Conservation (phyloP, 2,888 invertebrate species). For the Bombylius discolor region DNA sequence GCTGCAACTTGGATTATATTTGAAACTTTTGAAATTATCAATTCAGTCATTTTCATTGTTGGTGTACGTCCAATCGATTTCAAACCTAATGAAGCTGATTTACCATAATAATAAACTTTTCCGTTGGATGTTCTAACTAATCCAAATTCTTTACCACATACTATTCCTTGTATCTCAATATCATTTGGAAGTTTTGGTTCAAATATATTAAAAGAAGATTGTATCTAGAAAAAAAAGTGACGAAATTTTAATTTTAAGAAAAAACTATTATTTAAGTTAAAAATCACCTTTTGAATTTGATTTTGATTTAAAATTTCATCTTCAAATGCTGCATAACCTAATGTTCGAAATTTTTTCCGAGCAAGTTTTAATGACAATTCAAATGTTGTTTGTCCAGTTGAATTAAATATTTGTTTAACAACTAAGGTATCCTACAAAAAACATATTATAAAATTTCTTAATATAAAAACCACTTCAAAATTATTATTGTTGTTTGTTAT, state of each 20-base stretch:
- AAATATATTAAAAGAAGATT: constrained; percentile 42
- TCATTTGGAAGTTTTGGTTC: constrained; percentile 51
- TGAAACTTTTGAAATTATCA: constrained; percentile 56
- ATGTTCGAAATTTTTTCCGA: constrained; percentile 62
- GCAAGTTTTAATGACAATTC: constrained; percentile 65
- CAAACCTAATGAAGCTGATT: constrained; percentile 72
- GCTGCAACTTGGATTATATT: constrained; percentile 67
- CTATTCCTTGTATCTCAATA: constrained; percentile 64
- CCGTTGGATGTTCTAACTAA: constrained; percentile 72
- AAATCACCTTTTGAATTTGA: constrained; percentile 29
- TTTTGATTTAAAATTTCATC: constrained; percentile 44
- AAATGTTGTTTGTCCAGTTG: constrained; percentile 28
- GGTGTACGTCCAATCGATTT: constrained; percentile 43
- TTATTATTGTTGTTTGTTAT: not conserved
- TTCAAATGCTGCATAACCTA: constrained; percentile 59
- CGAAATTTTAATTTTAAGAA: not conserved
- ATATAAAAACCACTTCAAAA: too few relatives aligned
- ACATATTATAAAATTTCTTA: not conserved
- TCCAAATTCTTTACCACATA: constrained; percentile 83
- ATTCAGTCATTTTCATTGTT: constrained; percentile 38
- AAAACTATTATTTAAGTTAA: not conserved
- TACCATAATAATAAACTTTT: constrained; percentile 80
- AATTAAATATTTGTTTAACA: constrained; percentile 52
- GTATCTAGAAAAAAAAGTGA: constrained; percentile 30
- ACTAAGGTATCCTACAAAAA: constrained; percentile 59